Evolutionary conservation across 2,888 invertebrate species (phyloP), one percentile per base, ranked within the genome.

Genomic region (Leucophenga montana): DNA sequence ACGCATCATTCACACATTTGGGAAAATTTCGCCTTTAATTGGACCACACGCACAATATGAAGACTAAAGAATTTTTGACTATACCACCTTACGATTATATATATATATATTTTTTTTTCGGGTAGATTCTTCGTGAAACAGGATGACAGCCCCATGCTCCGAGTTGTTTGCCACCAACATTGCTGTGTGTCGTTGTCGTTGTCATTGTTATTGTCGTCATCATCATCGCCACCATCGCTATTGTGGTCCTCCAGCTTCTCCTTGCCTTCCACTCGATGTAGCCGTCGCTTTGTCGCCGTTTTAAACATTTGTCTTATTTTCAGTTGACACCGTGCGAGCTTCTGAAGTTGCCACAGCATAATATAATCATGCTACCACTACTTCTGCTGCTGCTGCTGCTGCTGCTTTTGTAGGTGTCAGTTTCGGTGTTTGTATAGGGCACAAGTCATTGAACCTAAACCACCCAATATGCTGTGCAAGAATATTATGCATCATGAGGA

Each of bases 1-100:
- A 85, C 85, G 87, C 86, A 84, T 86, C 86, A 87, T 87, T 86
- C 86, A 85, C 86, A 85, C 85, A 81, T 87, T 83, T 69, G 79
- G 69, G 71, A 59, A 75, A 70, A 78, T 77, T 82, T 81, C 78
- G 76, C 77, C 77, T 85, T 86, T 86, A 87, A 86, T 86, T 86
- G 86, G 86, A 86, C 86, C 86, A 86, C 86, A 85, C 85, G 82
- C 78, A 67, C 54, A 33, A 13, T 14, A 44, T 50, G 50, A 31
- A n/a, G 50, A 18, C 73, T 13, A 48, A 44, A 64, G 39, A 39
- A 54, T 54, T 54, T 33, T 39, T 22, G 20, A 27, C 54, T 66
- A 18, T 54, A 33, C 39, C 56, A 39, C 13, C 39, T 39, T 39
- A 11, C 39, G 18, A 13, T n/a, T 50, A 27, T 50, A n/a, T n/a